These are phyloP conservation scores for Phortica variegata DNA, from an alignment of 1,140 invertebrate species.

Conservation along the genomic window DNA sequence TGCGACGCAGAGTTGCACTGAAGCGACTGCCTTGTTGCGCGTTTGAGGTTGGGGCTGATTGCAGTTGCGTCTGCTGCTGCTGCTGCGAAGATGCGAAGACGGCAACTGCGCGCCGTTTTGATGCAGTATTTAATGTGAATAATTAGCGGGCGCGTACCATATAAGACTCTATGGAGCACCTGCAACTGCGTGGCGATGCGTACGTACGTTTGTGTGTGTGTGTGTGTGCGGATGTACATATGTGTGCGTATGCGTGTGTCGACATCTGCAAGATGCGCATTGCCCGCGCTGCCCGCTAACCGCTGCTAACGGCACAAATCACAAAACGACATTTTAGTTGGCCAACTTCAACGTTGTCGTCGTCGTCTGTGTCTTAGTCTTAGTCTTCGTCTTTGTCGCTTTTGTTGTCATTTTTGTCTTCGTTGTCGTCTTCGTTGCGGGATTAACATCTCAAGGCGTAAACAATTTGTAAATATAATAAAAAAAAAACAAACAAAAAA, in stretches of 20 bases:
- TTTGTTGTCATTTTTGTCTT: constrained; percentile 27
- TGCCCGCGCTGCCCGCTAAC: constrained; percentile 25
- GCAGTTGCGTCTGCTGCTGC: constrained; percentile 12
- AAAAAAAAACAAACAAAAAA: too few species aligned
- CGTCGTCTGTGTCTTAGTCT: constrained; percentile 13
- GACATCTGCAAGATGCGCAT: constrained; percentile 22
- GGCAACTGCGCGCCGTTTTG: background rate
- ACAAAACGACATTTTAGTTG: constrained; percentile 49
- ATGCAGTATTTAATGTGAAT: constrained; percentile 53
- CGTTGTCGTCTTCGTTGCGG: background rate
- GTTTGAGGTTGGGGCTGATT: constrained; percentile 5
- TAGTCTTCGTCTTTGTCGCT: constrained; percentile 6
- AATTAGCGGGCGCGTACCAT: constrained; percentile 54
- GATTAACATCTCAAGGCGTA: constrained; percentile 54
- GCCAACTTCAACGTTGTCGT: constrained; percentile 1
- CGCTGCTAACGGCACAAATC: constrained; percentile 51
- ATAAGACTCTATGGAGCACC: constrained; percentile 34
- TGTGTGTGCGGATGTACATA: constrained; percentile 11
- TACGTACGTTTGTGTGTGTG: constrained; percentile 36
- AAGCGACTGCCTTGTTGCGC: constrained; percentile 4
- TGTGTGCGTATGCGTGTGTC: background rate
- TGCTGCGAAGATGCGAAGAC: constrained; percentile 3
- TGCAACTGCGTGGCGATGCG: constrained; percentile 50
- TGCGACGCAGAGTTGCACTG: too few species aligned
- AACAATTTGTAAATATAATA: constrained; percentile 56